phyloP scores from a whole-genome alignment of 2,797 vertebrate genomes.

The Hippocampus kuda region DNA sequence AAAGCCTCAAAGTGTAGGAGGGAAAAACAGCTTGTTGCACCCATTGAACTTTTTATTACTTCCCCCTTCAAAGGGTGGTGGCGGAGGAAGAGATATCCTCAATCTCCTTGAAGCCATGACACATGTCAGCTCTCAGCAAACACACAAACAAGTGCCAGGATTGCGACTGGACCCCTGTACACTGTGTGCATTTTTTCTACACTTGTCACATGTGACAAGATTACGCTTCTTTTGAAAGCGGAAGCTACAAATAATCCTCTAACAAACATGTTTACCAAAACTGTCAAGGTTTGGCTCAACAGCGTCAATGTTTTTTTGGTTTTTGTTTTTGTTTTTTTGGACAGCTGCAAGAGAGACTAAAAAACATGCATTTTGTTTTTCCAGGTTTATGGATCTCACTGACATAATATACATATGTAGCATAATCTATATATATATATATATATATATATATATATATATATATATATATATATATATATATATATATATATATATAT shows the following conservation, averaged over 20 bases:
- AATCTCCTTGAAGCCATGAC: conserved; percentile 55
- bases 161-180: conserved; percentile 27
- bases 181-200: conserved; percentile 8
- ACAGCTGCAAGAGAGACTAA: conserved; percentile 22
- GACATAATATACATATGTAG: too few relatives aligned
- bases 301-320: not conserved
- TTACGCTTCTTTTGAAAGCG: conserved; percentile 24
- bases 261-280: conserved; percentile 46
- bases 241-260: conserved; percentile 41
- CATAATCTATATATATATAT: not conserved
- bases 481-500: too few relatives aligned
- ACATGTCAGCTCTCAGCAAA: conserved; percentile 39
- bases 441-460: conserved; percentile 15
- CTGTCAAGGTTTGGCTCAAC: conserved; percentile 1
- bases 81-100: conserved; percentile 53
- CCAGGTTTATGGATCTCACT: not conserved
- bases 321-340: too few relatives aligned
- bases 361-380: conserved; percentile 7
- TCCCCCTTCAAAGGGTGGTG: conserved; percentile 63
- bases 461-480: too few relatives aligned
- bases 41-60: conserved; percentile 69
- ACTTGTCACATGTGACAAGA: conserved; percentile 39
- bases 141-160: conserved; percentile 38
- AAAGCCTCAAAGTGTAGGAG: conserved; percentile 62
- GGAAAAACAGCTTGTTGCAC: conserved; percentile 67